Base-by-base conservation (phyloP, 2,113 vertebrate genomes). In the Dinomys branickii region DNA sequence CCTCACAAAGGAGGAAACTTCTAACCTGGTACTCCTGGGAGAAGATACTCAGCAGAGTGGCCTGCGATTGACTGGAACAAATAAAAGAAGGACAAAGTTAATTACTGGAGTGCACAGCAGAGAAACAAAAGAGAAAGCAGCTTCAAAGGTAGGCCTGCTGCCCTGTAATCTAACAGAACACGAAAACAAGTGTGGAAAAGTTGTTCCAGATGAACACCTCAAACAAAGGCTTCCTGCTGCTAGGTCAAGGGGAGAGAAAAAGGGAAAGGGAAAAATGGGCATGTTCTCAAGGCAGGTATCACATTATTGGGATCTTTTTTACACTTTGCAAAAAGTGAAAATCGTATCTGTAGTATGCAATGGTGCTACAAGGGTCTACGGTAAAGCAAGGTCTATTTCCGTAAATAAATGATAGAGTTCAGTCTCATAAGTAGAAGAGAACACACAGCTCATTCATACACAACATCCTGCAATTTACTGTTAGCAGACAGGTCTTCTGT, bases 71-170 rank as follows among this genome's bases (percentile, higher is more conserved):
- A 99, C 99, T 99, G 99, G 99, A 99, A 99, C 99, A 99, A 99
- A 99, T 99, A 99, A 99, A 99, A 99, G 99, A 99, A 99, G 99
- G 99, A 99, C 99, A 99, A 99, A 99, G 99, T 99, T 99, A 99
- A 99, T 99, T 99, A 99, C 99, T 99, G 99, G 99, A 99, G 99
- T 99, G 99, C 99, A 99, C 99, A 98, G 99, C 99, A 99, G 98
- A 99, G 99, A 99, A 99, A 99, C 99, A 99, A 99, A 99, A 99
- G 99, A 98, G 99, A 99, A 99, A 98, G 97, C 98, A 99, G 98
- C 99, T 99, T 99, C 99, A 99, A 99, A 99, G 99, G 99, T 99
- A 98, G 99, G 99, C 98, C 99, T 99, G 99, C 99, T 99, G 99
- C 99, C 99, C 99, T 99, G 99, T 99, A 99, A 99, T 99, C 99